These are phyloP conservation scores for Metridium senile DNA, from an alignment of 92 coral and sea anemone genomes.

Conservation along the genomic window DNA sequence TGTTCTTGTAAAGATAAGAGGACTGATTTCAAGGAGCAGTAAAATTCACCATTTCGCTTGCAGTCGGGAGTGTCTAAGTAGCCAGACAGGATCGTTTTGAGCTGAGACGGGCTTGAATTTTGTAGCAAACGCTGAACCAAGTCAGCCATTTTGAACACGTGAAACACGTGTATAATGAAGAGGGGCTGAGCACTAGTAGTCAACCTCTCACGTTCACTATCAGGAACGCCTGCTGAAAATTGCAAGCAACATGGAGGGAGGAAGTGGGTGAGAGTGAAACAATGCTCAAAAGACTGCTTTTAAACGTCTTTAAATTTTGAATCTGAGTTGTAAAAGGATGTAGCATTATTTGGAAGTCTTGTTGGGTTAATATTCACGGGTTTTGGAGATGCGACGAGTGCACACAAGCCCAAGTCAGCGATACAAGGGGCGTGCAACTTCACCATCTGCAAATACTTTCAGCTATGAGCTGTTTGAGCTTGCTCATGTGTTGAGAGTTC, in stretches of 20 bases:
- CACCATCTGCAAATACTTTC: slow-evolving; percentile 3
- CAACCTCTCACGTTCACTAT: slow-evolving; percentile 1
- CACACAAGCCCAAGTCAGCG: not conserved
- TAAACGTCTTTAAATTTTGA: too few relatives aligned
- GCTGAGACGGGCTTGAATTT: slow-evolving; percentile 52
- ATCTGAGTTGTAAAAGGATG: too few relatives aligned
- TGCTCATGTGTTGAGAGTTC: slow-evolving; percentile 70
- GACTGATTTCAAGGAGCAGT: slow-evolving; percentile 62
- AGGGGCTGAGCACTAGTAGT: slow-evolving; percentile 19
- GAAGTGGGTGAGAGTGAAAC: slow-evolving; percentile 18
- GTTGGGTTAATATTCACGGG: not conserved
- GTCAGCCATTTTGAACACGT: slow-evolving; percentile 57
- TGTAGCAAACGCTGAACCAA: slow-evolving; percentile 39
- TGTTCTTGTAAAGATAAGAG: slow-evolving; percentile 51
- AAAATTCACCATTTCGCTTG: slow-evolving; percentile 58
- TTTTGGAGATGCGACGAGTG: not conserved
- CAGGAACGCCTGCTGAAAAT: slow-evolving; percentile 35
- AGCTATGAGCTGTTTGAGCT: slow-evolving; percentile 78
- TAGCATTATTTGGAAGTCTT: not conserved
- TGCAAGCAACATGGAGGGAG: slow-evolving; percentile 11
- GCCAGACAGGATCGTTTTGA: slow-evolving; percentile 31
- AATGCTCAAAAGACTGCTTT: too few relatives aligned
- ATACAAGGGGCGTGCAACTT: slow-evolving; percentile 10
- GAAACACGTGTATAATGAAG: not conserved
- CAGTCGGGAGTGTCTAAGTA: slow-evolving; percentile 34